These are phyloP conservation scores for Rotaria macrura DNA, from an alignment of 2,888 invertebrate genomes.

Conservation along the genomic window DNA sequence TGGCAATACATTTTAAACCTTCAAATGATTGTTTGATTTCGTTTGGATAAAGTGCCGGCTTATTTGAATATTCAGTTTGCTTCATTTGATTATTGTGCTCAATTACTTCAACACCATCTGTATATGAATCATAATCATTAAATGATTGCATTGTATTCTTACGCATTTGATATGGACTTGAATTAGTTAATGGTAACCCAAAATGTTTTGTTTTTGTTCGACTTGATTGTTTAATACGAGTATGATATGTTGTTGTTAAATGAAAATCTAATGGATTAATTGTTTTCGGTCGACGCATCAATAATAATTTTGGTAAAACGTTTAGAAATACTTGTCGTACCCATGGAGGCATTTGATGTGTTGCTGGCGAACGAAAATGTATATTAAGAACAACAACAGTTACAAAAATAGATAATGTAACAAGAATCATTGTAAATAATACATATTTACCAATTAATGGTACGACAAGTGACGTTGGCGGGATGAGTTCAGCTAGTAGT, in stretches of 20 bases:
- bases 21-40: conserved; percentile 62
- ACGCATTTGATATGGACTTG: not conserved
- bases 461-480: conserved; percentile 89
- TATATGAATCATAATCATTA: not conserved
- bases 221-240: not conserved
- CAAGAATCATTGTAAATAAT: conserved; percentile 50
- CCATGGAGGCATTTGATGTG: conserved; percentile 96
- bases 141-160: not conserved
- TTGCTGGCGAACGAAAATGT: conserved; percentile 85
- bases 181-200: not conserved
- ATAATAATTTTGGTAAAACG: conserved; percentile 76
- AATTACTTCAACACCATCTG: too few relatives aligned
- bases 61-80: not conserved
- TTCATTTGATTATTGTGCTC: too few relatives aligned
- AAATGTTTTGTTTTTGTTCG: not conserved
- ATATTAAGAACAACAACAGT: conserved; percentile 63
- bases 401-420: conserved; percentile 51
- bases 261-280: not conserved
- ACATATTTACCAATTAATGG: conserved; percentile 71
- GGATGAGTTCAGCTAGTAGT: conserved; percentile 92
- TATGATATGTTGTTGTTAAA: not conserved
- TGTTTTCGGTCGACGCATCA: conserved; percentile 56
- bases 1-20: conserved; percentile 88
- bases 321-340: conserved; percentile 87
- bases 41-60: not conserved